These are phyloP conservation scores for Leptocoma aspasia DNA, from an alignment of 2,113 vertebrate genomes.

Conservation along the genomic window DNA sequence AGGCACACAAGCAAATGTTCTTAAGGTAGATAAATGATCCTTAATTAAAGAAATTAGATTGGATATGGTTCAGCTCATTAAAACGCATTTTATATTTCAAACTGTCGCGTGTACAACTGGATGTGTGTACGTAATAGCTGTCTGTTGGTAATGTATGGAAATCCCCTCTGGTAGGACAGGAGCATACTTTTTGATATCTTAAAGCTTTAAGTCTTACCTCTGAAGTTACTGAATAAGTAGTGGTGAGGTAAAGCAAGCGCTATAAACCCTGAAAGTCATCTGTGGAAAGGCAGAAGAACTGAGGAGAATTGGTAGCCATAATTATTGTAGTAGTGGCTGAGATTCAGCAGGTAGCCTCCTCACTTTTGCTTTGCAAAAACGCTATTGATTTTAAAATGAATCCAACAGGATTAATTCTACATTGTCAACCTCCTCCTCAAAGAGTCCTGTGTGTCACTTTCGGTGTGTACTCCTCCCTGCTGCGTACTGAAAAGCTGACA, in stretches of 20 bases:
- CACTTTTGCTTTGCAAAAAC: background rate
- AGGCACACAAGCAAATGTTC: background rate
- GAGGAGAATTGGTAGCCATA: background rate
- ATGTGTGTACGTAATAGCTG: rapidly evolving
- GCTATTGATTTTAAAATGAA: background rate
- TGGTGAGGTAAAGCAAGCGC: background rate
- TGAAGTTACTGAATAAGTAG: background rate
- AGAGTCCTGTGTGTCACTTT: background rate
- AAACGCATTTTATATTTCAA: background rate
- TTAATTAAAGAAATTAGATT: background rate
- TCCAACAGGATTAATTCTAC: background rate
- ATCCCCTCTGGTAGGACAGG: rapidly evolving
- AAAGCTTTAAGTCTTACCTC: background rate
- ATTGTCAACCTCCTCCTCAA: background rate
- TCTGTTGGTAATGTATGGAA: background rate
- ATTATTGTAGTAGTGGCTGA: background rate
- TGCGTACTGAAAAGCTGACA: background rate
- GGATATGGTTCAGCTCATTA: background rate
- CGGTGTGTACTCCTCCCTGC: background rate
- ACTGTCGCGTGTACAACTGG: background rate
- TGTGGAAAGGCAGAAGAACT: background rate
- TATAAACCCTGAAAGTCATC: background rate
- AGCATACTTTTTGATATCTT: background rate
- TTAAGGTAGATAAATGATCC: background rate
- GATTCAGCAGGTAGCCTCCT: background rate